These are phyloP conservation scores for Drosophila subobscura DNA, from an alignment of 1,140 invertebrate genomes.

Conservation along the genomic window DNA sequence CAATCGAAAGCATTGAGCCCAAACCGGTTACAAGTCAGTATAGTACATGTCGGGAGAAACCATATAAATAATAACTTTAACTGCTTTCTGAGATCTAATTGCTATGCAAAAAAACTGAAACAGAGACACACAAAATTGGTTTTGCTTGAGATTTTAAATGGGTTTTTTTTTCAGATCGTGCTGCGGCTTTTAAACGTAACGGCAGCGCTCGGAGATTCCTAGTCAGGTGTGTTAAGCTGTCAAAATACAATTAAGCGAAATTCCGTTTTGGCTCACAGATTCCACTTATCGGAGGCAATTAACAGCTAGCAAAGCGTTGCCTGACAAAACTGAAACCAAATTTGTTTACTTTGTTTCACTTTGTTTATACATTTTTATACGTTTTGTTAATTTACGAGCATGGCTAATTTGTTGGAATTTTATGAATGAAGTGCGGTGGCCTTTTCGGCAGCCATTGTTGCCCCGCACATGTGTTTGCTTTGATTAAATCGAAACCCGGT, in stretches of 20 bases:
- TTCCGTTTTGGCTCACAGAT: conserved; percentile 4
- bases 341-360: conserved; percentile 3
- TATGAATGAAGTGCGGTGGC: conserved; percentile 38
- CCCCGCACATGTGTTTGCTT: neutral
- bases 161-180: conserved; percentile 13
- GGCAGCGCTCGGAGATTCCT: neutral
- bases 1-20: neutral
- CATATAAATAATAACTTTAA: neutral
- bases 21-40: neutral
- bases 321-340: conserved; percentile 5
- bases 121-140: neutral
- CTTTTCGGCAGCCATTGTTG: conserved; percentile 12
- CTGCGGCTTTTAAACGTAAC: neutral
- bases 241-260: conserved; percentile 12
- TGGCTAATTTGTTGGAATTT: conserved; percentile 5
- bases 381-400: conserved; percentile 6
- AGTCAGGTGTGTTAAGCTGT: conserved; percentile 21
- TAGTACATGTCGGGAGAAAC: too few relatives aligned
- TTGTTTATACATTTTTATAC: conserved; percentile 23
- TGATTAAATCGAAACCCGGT: conserved; percentile 14
- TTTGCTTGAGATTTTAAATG: neutral
- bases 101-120: neutral
- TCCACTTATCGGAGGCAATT: conserved; percentile 19
- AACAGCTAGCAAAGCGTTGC: conserved; percentile 3
- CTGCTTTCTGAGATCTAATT: neutral